Conservation (phyloP, 2,888 invertebrate species). For the Palloptera scutellata region DNA sequence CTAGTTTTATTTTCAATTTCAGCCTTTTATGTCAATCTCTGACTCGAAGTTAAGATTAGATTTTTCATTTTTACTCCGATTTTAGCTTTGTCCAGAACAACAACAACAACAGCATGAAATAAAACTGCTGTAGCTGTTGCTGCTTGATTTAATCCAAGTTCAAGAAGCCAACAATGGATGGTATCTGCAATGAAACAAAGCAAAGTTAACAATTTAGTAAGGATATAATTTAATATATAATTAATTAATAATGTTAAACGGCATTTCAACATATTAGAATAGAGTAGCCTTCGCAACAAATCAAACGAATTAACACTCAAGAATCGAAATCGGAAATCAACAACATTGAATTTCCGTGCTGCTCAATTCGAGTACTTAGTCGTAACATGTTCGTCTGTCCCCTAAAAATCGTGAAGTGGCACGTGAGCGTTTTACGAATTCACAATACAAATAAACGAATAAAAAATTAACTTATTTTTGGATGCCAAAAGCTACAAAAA, state of each 20-base stretch:
- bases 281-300: no score
- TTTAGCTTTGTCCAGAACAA: no score
- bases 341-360: background rate
- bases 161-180: constrained; percentile 57
- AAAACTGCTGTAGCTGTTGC: constrained; percentile 12
- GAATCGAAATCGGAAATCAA: background rate
- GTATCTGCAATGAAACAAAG: constrained; percentile 49
- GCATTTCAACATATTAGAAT: no score
- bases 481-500: background rate
- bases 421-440: no score
- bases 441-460: background rate
- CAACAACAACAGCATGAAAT: no score
- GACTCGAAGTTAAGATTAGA: no score
- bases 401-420: no score
- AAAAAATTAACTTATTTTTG: background rate
- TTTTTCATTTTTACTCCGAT: no score
- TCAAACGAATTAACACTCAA: no score
- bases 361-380: background rate
- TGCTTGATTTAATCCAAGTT: constrained; percentile 53
- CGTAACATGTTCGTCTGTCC: background rate
- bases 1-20: background rate
- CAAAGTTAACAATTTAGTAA: constrained; percentile 26
- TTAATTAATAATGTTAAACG: no score
- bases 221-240: background rate
- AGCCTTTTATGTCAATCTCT: constrained; percentile 1